Conservation (phyloP, 2,113 vertebrate species). For the Ranitomeya imitator region DNA sequence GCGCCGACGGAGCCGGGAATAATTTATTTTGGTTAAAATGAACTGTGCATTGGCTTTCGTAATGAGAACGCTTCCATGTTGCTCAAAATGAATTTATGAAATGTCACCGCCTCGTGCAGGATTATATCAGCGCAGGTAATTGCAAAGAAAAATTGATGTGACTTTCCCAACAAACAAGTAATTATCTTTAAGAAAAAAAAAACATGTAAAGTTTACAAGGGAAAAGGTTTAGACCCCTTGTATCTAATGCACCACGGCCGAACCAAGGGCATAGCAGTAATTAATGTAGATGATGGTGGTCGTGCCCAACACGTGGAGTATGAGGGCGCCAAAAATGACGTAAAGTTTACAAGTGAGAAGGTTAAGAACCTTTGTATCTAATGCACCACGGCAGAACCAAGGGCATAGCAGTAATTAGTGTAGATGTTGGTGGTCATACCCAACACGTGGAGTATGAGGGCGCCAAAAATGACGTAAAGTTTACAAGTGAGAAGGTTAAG, state of each 20-base stretch:
- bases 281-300: no score
- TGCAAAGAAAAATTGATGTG: constrained; percentile 21
- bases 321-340: background rate
- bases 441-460: no score
- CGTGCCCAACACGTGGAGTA: no score
- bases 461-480: background rate
- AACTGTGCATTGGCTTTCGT: constrained; percentile 1
- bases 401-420: background rate
- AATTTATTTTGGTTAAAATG: constrained; percentile 9
- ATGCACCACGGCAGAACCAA: background rate
- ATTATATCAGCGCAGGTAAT: constrained; percentile 4
- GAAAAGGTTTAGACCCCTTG: background rate
- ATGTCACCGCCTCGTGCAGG: background rate
- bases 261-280: background rate
- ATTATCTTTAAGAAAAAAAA: background rate
- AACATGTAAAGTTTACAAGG: background rate
- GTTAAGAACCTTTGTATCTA: background rate
- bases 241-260: background rate
- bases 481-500: background rate
- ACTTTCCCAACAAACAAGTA: background rate
- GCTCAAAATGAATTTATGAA: constrained; percentile 11
- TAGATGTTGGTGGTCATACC: no score
- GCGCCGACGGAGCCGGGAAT: background rate
- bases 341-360: background rate
- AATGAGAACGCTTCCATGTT: constrained; percentile 19